Evolutionary conservation across 2,113 vertebrate genomes (phyloP), one percentile per base, ranked within the genome.

Genomic region (Suricata suricatta): DNA sequence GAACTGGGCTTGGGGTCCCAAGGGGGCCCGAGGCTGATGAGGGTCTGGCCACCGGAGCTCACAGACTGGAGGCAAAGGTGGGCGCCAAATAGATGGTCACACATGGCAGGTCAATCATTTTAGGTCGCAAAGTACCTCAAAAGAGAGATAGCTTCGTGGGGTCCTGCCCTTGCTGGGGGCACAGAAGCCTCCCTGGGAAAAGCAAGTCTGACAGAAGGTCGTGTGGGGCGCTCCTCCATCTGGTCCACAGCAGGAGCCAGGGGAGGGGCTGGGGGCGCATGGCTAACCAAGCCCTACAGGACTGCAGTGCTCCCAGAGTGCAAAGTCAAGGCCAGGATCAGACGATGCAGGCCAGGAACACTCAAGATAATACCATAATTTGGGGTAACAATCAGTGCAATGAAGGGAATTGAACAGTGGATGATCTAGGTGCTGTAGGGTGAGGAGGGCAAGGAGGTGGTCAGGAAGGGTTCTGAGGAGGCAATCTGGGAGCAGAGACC

Each of bases 1-100:
- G 76, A 31, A 23, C 2, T 31, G 57, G 14, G 5, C 23, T 77
- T 0, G 0, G 15, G 63, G 63, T 15, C 64, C 66, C 7, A 2
- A 0, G 4, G 64, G 16, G 83, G 27, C 38, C 3, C 0, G 4
- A 69, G 44, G 23, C 9, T 1, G 23, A 12, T 0, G 0, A 0
- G 0, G 27, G 15, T 19, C 68, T 54, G 57, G 17, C 3, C 72
- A 66, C 23, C 0, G 52, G 41, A 14, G 23, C 23, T 69, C 23
- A 3, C 16, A 11, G 68, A 69, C 23, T 33, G 0, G 69, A 50
- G 71, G n/a, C 15, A 10, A 54, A 68, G 21, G 64, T 16, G 25
- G 72, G 12, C 3, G 4, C 19, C 35, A 5, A 15, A 17, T 8
- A 17, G 8, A 3, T 25, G 57, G 31, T 38, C 25, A 71, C 44